Evolutionary conservation across 2,797 vertebrate genomes (phyloP).

Genomic region (Sebastolobus alascanus): DNA sequence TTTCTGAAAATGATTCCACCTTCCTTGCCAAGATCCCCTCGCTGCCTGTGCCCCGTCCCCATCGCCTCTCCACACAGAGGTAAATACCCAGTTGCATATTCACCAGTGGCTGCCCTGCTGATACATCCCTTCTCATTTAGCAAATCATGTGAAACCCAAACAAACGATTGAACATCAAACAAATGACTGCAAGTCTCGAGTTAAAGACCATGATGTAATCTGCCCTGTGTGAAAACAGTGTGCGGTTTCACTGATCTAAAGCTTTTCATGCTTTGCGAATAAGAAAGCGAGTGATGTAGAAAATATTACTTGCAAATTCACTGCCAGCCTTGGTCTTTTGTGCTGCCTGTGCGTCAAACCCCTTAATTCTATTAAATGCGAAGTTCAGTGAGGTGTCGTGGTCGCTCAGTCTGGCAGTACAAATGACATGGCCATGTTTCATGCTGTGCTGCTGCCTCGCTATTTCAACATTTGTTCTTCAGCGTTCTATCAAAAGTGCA

Average conservation of each 20-base stretch:
- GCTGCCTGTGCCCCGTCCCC: slow-evolving; percentile 45
- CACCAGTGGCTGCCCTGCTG: slow-evolving; percentile 18
- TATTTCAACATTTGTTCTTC: slow-evolving; percentile 37
- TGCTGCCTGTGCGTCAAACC: slow-evolving; percentile 18
- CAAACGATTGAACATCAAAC: slow-evolving; percentile 34
- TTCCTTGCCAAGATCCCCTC: slow-evolving; percentile 62
- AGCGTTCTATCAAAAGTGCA: slow-evolving; percentile 2
- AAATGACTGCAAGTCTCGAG: slow-evolving; percentile 33
- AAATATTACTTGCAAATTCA: slow-evolving; percentile 21
- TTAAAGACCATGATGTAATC: slow-evolving; percentile 25
- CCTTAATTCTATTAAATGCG: slow-evolving; percentile 35
- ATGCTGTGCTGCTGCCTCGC: slow-evolving; percentile 24
- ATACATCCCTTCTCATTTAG: slow-evolving; percentile 45
- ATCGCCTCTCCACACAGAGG: slow-evolving; percentile 26
- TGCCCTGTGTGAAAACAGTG: slow-evolving; percentile 15
- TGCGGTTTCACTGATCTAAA: slow-evolving; percentile 19
- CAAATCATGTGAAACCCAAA: slow-evolving; percentile 48
- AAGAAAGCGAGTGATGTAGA: slow-evolving; percentile 26
- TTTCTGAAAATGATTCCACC: slow-evolving; percentile 60
- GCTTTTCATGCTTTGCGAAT: slow-evolving; percentile 32
- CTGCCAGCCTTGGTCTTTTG: slow-evolving; percentile 21
- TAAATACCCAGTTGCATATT: slow-evolving; percentile 46
- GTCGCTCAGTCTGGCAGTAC: slow-evolving; percentile 13
- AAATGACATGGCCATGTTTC: slow-evolving; percentile 19
- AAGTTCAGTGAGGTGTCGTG: slow-evolving; percentile 30